Base-by-base conservation (phyloP, 2,888 invertebrate genomes). In the Alentia gelatinosa region DNA sequence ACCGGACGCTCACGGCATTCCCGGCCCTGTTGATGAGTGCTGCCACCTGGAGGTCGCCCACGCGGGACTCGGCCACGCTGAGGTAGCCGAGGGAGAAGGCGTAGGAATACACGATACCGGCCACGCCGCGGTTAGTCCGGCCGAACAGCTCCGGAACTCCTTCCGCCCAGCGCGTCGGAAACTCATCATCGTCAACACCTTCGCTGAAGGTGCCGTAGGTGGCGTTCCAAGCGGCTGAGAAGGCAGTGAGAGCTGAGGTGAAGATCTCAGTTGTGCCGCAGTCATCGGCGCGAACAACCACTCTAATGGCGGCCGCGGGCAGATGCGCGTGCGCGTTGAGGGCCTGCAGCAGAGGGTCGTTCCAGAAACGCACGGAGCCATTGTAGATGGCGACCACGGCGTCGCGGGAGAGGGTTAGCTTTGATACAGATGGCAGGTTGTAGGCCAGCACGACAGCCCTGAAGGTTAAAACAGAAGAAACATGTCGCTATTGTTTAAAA, bases 261-360 rank as follows among this genome's bases (percentile, higher is more conserved):
- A 95, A 95, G 5, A 94, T 93, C 37, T 91, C 89, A 5, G 96
- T 95, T 0, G 95, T 95, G 5, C 96, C 96, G 5, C 95, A 95
- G 33, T 94, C 94, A 88, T 95, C 95, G 5, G 93, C 92, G 30
- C 96, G 92, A 9, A 94, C 95, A 23, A 95, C 92, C 0, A 94
- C 94, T 5, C 92, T 63, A 86, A 96, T 95, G 26, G 89, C 26
- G 15, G 89, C 91, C 39, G 91, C 33, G 0, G 95, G 95, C 15
- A 95, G 91, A 0, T 9, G 39, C 7, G 33, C 42, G 7, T 90
- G 30, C 0, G 94, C 94, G 0, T 95, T 95, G 9, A 91, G 68
- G 0, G 42, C 74, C 42, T 75, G 90, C 4, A 90, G 39, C 0
- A 33, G 23, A 15, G 90, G 35, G 68, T 90, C 75, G n/a, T 42